These are phyloP conservation scores for Nothocercus nigrocapillus DNA, from an alignment of 2,113 vertebrate genomes.

Conservation along the genomic window DNA sequence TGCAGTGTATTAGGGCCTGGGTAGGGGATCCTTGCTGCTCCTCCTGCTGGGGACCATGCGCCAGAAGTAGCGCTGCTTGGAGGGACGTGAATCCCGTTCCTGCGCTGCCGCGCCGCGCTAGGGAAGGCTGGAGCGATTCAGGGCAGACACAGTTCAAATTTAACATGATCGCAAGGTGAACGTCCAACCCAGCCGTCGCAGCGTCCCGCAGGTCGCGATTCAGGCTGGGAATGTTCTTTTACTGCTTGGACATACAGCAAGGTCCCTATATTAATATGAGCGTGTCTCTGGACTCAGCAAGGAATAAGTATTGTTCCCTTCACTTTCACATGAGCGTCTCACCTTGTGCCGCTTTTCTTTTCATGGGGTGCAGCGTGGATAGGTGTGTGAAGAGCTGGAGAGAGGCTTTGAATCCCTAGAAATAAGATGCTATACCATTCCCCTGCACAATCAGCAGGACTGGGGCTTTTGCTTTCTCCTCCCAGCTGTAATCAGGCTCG, in stretches of 20 bases:
- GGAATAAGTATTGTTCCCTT: background rate
- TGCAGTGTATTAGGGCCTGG: background rate
- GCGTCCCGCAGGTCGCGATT: background rate
- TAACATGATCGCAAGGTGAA: background rate
- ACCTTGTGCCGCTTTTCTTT: background rate
- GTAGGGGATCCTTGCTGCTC: background rate
- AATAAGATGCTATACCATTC: background rate
- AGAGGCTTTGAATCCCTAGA: background rate
- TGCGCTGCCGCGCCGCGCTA: background rate
- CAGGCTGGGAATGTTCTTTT: background rate
- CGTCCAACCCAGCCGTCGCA: background rate
- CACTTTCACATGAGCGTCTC: background rate
- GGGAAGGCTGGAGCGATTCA: background rate
- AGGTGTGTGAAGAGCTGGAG: background rate
- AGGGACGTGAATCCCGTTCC: background rate
- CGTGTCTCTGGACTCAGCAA: background rate
- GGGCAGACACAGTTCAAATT: background rate
- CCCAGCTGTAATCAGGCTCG: conserved; percentile 6
- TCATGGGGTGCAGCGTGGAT: background rate
- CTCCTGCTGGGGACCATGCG: background rate
- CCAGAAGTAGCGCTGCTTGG: background rate
- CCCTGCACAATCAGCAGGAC: background rate
- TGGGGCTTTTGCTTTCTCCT: background rate
- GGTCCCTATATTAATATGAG: background rate
- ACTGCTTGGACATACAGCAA: background rate